Evolutionary conservation across 2,888 invertebrate species (phyloP).

Genomic region (Rosalia funebris): DNA sequence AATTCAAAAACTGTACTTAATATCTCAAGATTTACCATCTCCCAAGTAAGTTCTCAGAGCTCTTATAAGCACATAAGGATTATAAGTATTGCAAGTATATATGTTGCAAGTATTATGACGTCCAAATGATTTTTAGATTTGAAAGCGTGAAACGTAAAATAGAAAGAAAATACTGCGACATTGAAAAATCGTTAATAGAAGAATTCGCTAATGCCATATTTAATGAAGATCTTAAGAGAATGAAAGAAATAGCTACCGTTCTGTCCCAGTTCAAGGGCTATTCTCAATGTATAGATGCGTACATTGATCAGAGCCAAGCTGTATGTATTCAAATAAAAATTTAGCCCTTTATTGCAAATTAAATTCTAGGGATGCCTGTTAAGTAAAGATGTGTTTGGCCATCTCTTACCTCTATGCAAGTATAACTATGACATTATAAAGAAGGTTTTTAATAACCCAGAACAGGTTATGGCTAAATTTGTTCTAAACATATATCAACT

Average conservation of each 20-base stretch:
- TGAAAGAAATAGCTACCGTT: constrained; percentile 93
- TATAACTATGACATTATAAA: constrained; percentile 85
- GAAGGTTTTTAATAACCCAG: constrained; percentile 93
- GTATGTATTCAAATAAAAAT: constrained; percentile 63
- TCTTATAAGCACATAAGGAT: background rate
- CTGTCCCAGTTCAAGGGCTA: constrained; percentile 97
- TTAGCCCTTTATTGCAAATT: constrained; percentile 1
- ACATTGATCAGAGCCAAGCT: constrained; percentile 95
- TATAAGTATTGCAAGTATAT: no score
- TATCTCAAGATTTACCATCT: constrained; percentile 92
- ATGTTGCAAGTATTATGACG: no score
- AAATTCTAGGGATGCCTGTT: constrained; percentile 79
- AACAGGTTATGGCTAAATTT: constrained; percentile 98
- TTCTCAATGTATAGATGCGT: constrained; percentile 95
- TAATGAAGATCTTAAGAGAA: constrained; percentile 83
- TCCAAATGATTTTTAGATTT: constrained; percentile 71
- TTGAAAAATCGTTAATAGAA: constrained; percentile 89
- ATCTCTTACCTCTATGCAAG: constrained; percentile 89
- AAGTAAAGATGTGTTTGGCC: constrained; percentile 89
- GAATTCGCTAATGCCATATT: constrained; percentile 93
- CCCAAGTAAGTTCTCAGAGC: constrained; percentile 72
- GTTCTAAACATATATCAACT: constrained; percentile 94
- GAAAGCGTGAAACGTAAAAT: constrained; percentile 87
- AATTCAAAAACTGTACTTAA: constrained; percentile 94
- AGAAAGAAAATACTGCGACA: constrained; percentile 88